A percentile compares a stretch with the other conserved stretches of the same genome.
Conservation (phyloP, 2,888 invertebrate species). For the Drosophila ustulata region DNA sequence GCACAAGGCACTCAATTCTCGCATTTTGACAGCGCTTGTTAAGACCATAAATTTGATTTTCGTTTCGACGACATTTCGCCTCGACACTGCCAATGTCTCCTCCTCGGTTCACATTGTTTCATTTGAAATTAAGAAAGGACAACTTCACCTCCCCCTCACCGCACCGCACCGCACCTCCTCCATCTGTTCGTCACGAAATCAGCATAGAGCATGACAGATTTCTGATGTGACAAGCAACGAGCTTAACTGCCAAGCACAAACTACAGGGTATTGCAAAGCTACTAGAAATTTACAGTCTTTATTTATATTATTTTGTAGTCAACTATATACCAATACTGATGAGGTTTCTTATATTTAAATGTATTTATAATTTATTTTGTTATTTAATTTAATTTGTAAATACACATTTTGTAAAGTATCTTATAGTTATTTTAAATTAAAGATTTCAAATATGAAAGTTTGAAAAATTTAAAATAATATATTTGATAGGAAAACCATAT, state of each 20-base stretch:
- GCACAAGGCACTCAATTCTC: constrained; percentile 78
- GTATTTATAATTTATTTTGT: too few species aligned
- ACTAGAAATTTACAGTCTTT: too few species aligned
- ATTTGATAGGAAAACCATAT: too few species aligned
- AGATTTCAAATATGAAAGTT: too few species aligned
- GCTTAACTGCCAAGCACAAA: too few species aligned
- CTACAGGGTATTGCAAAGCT: constrained; percentile 8
- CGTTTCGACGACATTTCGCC: constrained; percentile 56
- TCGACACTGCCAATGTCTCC: constrained; percentile 52
- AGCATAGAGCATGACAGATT: constrained; percentile 32
- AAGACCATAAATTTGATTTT: constrained; percentile 78
- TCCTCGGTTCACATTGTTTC: constrained; percentile 60
- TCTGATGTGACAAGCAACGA: constrained; percentile 2
- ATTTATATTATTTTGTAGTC: too few species aligned
- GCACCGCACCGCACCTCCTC: neutral
- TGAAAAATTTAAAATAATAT: too few species aligned
- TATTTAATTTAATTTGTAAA: too few species aligned
- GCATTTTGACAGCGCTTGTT: constrained; percentile 78
- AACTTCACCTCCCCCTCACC: neutral
- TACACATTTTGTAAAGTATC: too few species aligned
- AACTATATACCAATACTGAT: too few species aligned
- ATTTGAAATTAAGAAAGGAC: constrained; percentile 73
- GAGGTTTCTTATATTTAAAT: too few species aligned
- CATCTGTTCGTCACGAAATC: constrained; percentile 26
- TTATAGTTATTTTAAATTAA: too few species aligned